Base-by-base conservation (phyloP, 2,888 invertebrate species). In the Xestobium rufovillosum region DNA sequence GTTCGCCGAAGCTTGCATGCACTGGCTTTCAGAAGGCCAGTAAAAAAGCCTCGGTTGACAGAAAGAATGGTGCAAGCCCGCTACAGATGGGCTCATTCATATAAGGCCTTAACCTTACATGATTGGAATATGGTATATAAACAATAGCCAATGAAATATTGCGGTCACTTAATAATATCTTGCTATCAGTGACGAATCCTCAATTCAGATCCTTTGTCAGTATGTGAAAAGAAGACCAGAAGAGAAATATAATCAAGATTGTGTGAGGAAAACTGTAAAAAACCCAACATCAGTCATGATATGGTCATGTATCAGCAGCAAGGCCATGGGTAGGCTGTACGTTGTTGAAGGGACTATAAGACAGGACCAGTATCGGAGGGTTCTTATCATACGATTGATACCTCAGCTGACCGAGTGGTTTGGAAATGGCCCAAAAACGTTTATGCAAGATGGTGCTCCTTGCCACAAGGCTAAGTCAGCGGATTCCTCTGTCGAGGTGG, bases 281-380 rank as follows among this genome's bases (percentile, higher is more conserved):
- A 8, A 23, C n/a, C 23, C 23, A 23, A n/a, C n/a, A 23, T 23
- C 23, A 23, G 23, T 23, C 23, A 23, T 23, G n/a, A 23, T 23
- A 6, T 23, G 23, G 23, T 23, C 23, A 8, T 23, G 23, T n/a
- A 23, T 23, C 23, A 23, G 23, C 23, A 23, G 23, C 23, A 23
- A 23, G n/a, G 23, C 23, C 23, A 8, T 23, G 23, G 23, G 6
- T 8, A 23, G 23, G 23, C 23, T 23, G 23, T 23, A 23, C 23
- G 23, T 23, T 6, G 23, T 23, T 23, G 23, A 23, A 23, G 23
- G 23, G 23, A 23, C 23, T 6, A 23, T 23, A n/a, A n/a, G n/a
- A n/a, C n/a, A n/a, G n/a, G n/a, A n/a, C n/a, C n/a, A n/a, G n/a
- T n/a, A n/a, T n/a, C n/a, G 8, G 23, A 23, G n/a, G 23, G 23